Conservation (phyloP, 2,113 vertebrate genomes). For the Percopsis transmontana region DNA sequence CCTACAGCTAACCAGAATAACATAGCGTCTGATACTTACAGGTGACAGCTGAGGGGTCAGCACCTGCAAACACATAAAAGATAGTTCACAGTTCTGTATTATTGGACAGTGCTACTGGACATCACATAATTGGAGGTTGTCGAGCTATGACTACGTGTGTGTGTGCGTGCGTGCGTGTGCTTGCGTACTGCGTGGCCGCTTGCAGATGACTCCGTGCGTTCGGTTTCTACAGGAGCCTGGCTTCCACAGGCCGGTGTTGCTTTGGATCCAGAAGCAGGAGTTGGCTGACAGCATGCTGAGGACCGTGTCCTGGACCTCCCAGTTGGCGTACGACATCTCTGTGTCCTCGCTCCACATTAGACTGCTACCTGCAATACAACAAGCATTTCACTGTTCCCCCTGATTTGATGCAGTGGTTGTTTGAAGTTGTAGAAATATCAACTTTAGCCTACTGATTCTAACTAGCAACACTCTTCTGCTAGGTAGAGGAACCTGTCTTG, state of each 20-base stretch:
- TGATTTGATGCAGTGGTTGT: too few species aligned
- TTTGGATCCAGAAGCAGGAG: conserved; percentile 98
- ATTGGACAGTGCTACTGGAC: background rate
- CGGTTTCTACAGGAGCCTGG: conserved; percentile 88
- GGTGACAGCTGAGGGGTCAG: conserved; percentile 17
- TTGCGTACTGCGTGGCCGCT: conserved; percentile 85
- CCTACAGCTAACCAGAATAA: background rate
- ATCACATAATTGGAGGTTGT: background rate
- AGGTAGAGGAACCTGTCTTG: too few species aligned
- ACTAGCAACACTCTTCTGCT: too few species aligned
- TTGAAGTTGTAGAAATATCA: too few species aligned
- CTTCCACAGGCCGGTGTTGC: conserved; percentile 90
- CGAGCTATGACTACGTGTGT: background rate
- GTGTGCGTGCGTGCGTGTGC: background rate
- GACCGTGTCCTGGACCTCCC: conserved; percentile 85
- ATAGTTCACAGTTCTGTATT: background rate
- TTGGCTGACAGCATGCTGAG: conserved; percentile 92
- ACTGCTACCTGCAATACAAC: conserved; percentile 80
- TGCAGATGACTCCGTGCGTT: conserved; percentile 95
- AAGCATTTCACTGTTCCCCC: too few species aligned
- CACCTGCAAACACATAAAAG: conserved; percentile 40
- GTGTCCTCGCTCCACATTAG: conserved; percentile 90
- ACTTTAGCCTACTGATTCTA: too few species aligned
- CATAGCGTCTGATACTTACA: conserved; percentile 49
- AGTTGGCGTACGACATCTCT: conserved; percentile 90